Percentiles rank a stretch among this genome's conserved stretches.
These are phyloP conservation scores for Stenodema calcarata DNA, from an alignment of 2,888 invertebrate genomes.

Conservation along the genomic window DNA sequence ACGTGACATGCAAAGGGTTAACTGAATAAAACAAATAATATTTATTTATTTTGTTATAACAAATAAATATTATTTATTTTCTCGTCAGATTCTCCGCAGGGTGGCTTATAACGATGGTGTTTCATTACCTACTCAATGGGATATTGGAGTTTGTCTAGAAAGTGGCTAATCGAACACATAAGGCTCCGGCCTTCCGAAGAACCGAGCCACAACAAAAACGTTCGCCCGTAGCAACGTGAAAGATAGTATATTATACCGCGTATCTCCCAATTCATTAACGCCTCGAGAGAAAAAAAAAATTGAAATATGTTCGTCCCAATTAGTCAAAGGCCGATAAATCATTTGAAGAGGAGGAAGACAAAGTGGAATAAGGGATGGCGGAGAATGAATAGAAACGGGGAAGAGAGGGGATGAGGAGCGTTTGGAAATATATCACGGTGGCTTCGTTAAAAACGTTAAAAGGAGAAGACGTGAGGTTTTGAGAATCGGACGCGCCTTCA, in stretches of 20 bases:
- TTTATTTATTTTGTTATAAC: too few species aligned
- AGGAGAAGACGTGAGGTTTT: background rate
- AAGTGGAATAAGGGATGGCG: background rate
- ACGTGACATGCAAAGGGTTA: too few species aligned
- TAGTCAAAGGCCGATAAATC: constrained; percentile 35
- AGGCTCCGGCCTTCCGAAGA: too few species aligned
- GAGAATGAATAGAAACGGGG: background rate
- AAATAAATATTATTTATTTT: too few species aligned
- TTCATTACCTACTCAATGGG: too few species aligned
- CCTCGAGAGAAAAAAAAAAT: background rate
- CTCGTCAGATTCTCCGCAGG: too few species aligned
- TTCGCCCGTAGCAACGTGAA: background rate
- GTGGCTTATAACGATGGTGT: too few species aligned
- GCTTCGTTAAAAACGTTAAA: constrained; percentile 20
- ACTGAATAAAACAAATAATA: too few species aligned
- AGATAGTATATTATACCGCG: background rate
- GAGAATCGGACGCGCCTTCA: background rate
- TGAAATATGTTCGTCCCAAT: constrained; percentile 35
- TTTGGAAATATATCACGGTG: constrained; percentile 22
- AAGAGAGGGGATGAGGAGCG: background rate
- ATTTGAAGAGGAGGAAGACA: background rate
- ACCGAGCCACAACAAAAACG: background rate
- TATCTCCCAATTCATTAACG: constrained; percentile 25
- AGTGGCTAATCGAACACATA: too few species aligned
- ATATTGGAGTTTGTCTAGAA: too few species aligned